Percentiles rank a stretch among this genome's conserved stretches.
Conservation (phyloP, 2,797 vertebrate genomes). For the Enteromius fasciolatus region DNA sequence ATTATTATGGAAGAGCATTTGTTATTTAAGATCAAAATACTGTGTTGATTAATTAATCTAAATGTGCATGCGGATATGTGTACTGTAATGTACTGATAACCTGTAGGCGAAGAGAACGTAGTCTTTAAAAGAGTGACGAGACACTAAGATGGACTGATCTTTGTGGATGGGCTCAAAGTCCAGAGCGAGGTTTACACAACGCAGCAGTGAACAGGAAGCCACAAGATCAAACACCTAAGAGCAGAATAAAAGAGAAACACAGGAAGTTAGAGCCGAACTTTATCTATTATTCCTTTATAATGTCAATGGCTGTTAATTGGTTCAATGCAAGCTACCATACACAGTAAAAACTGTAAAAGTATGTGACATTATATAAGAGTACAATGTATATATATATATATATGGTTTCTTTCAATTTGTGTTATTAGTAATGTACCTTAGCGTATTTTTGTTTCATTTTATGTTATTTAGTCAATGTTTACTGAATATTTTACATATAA, state of each 20-base stretch:
- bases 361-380: neutral
- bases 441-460: neutral
- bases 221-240: constrained; percentile 72
- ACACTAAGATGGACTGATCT: constrained; percentile 70
- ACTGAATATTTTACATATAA: neutral
- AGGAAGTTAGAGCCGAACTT: neutral
- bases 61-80: neutral
- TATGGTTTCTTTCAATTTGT: neutral
- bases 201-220: constrained; percentile 68
- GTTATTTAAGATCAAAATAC: constrained; percentile 56
- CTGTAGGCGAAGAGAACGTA: constrained; percentile 72
- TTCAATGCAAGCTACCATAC: neutral
- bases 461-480: neutral
- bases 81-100: constrained; percentile 50
- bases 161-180: constrained; percentile 65
- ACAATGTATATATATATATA: neutral
- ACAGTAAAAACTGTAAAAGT: neutral
- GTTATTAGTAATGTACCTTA: neutral
- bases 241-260: constrained; percentile 12
- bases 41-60: constrained; percentile 17
- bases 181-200: constrained; percentile 65
- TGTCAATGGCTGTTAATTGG: neutral
- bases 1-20: constrained; percentile 25
- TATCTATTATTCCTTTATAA: neutral
- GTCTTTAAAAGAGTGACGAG: constrained; percentile 69